Conservation (phyloP, 2,113 vertebrate genomes). For the Octodon degus region DNA sequence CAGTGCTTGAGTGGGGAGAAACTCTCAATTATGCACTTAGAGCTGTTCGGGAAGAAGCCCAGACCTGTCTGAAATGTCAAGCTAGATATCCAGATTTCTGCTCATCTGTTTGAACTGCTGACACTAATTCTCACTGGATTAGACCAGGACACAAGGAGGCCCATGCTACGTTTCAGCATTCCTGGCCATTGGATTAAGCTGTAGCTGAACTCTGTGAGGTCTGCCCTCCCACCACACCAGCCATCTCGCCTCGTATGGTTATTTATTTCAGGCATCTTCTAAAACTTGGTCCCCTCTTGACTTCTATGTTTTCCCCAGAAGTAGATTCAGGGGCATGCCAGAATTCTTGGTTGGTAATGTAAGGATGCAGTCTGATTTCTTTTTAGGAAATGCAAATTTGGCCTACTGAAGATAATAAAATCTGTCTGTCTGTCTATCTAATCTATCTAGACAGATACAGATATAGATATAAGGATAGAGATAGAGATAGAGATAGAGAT, state of each 20-base stretch:
- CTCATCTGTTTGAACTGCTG: not conserved
- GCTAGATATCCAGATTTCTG: not conserved
- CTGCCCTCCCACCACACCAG: not conserved
- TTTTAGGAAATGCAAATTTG: constrained; percentile 4
- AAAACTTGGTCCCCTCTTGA: not conserved
- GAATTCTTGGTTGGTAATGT: constrained; percentile 14
- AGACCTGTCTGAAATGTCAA: not conserved
- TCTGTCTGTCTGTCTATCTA: not conserved
- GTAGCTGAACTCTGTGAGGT: not conserved
- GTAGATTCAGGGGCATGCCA: not conserved
- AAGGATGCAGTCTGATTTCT: not conserved
- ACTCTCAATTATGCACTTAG: not conserved
- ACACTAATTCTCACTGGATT: not conserved
- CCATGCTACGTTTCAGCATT: not conserved
- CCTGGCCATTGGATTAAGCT: not conserved
- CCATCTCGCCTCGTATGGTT: not conserved
- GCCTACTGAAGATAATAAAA: not conserved
- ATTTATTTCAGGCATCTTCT: not conserved
- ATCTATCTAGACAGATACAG: not conserved
- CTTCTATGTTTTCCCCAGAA: not conserved
- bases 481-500: not conserved
- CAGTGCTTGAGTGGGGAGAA: not conserved
- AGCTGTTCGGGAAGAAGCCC: not conserved
- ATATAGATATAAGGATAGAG: not conserved
- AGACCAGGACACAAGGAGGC: not conserved